Conservation (phyloP, 2,797 vertebrate species). For the Gadopsis marmoratus region DNA sequence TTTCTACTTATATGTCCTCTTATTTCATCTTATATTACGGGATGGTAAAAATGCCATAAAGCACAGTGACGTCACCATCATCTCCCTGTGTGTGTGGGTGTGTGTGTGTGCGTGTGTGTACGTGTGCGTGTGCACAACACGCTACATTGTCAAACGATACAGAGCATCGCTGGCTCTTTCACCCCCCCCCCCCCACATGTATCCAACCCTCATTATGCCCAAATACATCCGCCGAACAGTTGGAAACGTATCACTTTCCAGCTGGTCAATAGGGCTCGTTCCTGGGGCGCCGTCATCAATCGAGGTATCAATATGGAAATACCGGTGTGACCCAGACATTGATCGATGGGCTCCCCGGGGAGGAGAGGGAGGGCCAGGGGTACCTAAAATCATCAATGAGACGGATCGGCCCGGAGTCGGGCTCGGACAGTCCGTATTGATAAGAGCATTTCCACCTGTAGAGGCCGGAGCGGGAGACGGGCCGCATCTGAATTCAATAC, state of each 20-base stretch:
- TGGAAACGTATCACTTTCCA: constrained; percentile 80
- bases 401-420: constrained; percentile 79
- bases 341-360: constrained; percentile 84
- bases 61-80: background rate
- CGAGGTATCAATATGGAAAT: constrained; percentile 88
- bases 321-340: constrained; percentile 85
- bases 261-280: constrained; percentile 82
- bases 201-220: constrained; percentile 13
- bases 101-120: no score
- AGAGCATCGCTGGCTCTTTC: background rate
- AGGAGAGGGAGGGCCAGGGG: constrained; percentile 64
- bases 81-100: background rate
- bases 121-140: no score
- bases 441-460: constrained; percentile 84
- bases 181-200: constrained; percentile 3
- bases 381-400: constrained; percentile 83
- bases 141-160: background rate
- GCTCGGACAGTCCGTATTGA: constrained; percentile 81
- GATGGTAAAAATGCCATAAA: background rate
- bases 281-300: constrained; percentile 86
- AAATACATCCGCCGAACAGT: constrained; percentile 69
- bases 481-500: constrained; percentile 84
- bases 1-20: background rate
- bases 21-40: background rate
- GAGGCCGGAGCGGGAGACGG: constrained; percentile 64